Evolutionary conservation across 2,888 invertebrate species (phyloP).

Genomic region (Cataglyphis altisquamis): DNA sequence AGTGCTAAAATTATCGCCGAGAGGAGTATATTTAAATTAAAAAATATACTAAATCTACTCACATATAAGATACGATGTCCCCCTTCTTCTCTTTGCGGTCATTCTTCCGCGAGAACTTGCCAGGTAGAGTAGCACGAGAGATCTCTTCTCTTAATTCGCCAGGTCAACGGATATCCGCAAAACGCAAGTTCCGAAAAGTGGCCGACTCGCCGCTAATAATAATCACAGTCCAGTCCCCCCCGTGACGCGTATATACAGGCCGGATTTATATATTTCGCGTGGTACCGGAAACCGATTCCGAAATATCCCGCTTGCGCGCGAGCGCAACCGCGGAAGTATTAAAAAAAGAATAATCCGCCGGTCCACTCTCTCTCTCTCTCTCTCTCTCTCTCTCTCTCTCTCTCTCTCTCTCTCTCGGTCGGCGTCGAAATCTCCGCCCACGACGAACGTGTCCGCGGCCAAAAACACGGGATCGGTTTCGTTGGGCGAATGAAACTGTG

Average conservation of each 20-base stretch:
- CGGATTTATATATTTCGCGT: slow-evolving; percentile 58
- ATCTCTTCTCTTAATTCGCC: slow-evolving; percentile 14
- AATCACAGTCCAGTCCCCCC: slow-evolving; percentile 28
- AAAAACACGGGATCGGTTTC: slow-evolving; percentile 39
- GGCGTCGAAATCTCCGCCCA: slow-evolving; percentile 48
- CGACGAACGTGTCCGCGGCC: slow-evolving; percentile 53
- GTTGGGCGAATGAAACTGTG: background rate
- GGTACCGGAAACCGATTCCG: slow-evolving; percentile 75
- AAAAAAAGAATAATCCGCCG: slow-evolving; percentile 45
- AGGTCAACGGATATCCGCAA: slow-evolving; percentile 59
- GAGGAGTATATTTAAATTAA: background rate
- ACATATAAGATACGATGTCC: background rate
- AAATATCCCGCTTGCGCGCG: slow-evolving; percentile 65
- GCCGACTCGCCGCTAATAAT: slow-evolving; percentile 66
- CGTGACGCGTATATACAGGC: slow-evolving; percentile 2
- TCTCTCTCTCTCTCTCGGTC: background rate
- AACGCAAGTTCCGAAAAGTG: slow-evolving; percentile 53
- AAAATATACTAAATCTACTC: background rate
- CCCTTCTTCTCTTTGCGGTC: background rate
- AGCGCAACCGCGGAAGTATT: slow-evolving; percentile 76
- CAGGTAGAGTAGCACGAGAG: background rate
- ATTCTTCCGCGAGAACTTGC: background rate
- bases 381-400: background rate
- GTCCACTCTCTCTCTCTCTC: slow-evolving; percentile 5
- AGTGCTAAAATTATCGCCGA: background rate